Percentiles rank a stretch among this genome's conserved stretches.
phyloP scores from a whole-genome alignment of 1,140 invertebrate genomes.

The Eriosoma lanigerum region DNA sequence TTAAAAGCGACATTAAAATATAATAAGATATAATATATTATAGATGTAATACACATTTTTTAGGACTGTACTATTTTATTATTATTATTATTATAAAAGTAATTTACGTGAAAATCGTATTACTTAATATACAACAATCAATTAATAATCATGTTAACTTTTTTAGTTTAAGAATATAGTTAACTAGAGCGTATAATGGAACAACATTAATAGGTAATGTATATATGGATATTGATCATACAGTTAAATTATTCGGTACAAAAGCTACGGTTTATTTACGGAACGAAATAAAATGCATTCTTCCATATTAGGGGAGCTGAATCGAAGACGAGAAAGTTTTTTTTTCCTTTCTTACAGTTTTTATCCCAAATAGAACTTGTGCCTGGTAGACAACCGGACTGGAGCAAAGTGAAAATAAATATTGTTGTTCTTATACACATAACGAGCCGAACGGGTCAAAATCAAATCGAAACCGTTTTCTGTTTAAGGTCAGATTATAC shows the following conservation, averaged over 20 bases:
- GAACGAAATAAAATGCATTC: background rate
- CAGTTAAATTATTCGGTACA: background rate
- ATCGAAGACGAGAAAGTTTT: background rate
- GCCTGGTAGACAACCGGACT: background rate
- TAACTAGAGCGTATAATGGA: conserved; percentile 14
- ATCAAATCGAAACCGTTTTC: conserved; percentile 16
- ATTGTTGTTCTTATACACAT: background rate
- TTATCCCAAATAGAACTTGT: background rate
- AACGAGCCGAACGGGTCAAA: conserved; percentile 2
- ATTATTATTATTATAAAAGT: too few relatives aligned
- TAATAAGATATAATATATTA: too few relatives aligned
- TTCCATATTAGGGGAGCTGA: background rate
- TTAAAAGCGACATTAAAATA: too few relatives aligned
- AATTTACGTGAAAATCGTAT: too few relatives aligned
- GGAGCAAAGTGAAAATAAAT: conserved; percentile 18
- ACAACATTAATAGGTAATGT: background rate
- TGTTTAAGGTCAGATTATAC: too few relatives aligned
- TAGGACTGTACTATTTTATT: too few relatives aligned
- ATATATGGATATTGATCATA: background rate
- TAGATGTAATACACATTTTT: too few relatives aligned
- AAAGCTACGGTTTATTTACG: background rate
- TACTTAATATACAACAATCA: too few relatives aligned
- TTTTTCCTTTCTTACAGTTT: conserved; percentile 13
- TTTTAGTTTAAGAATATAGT: background rate
- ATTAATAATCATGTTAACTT: background rate